Percentiles rank a stretch among this genome's conserved stretches.
Evolutionary conservation across 2,113 vertebrate species (phyloP).

Genomic region (Microtus pennsylvanicus): DNA sequence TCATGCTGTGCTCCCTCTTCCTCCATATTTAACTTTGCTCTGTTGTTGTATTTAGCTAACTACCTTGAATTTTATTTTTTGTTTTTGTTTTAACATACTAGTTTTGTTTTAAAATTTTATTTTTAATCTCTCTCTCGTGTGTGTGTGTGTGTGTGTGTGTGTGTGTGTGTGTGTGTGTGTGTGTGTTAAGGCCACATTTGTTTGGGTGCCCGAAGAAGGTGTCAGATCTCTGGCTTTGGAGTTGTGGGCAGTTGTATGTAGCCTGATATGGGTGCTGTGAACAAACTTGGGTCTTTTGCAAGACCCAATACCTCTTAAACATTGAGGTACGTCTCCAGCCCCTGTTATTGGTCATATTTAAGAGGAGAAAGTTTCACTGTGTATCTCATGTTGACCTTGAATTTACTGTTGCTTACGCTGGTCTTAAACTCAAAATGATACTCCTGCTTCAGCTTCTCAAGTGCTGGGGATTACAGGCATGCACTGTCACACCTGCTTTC

Average conservation of each 20-base stretch:
- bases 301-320: background rate
- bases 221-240: background rate
- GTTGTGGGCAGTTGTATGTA: background rate
- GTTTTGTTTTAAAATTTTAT: background rate
- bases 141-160: no score
- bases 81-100: background rate
- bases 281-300: background rate
- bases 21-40: background rate
- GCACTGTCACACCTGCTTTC: background rate
- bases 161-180: no score
- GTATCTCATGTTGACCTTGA: no score
- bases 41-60: background rate
- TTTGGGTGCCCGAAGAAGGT: background rate
- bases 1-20: background rate
- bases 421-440: no score
- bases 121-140: background rate
- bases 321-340: no score
- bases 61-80: background rate
- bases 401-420: no score
- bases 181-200: background rate
- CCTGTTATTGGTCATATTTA: no score
- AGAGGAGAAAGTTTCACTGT: no score
- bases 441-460: no score
- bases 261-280: background rate
- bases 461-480: no score